Evolutionary conservation across 1,140 invertebrate genomes (phyloP).

Genomic region (Diorhabda elongata): DNA sequence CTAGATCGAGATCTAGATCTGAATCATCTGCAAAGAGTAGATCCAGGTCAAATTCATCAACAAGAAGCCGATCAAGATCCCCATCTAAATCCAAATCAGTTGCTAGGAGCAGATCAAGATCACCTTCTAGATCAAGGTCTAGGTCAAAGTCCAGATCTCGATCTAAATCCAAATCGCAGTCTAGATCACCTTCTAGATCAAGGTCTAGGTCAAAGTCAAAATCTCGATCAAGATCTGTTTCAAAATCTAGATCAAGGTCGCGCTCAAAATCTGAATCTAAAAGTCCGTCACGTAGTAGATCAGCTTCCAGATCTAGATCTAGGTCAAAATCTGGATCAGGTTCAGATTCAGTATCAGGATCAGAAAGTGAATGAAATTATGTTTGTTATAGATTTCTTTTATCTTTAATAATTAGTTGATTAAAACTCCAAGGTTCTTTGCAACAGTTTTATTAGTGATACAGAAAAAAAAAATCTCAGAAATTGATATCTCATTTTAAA

Average conservation of each 20-base stretch:
- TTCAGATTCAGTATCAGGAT: slow-evolving; percentile 1
- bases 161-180: not conserved
- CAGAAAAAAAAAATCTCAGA: no score
- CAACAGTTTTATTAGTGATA: no score
- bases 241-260: slow-evolving; percentile 36
- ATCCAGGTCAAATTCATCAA: slow-evolving; percentile 43
- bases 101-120: slow-evolving; percentile 36
- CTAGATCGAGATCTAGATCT: slow-evolving; percentile 34
- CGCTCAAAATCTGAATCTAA: slow-evolving; percentile 36
- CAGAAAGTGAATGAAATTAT: slow-evolving; percentile 11
- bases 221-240: slow-evolving; percentile 32
- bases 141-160: slow-evolving; percentile 38
- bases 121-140: slow-evolving; percentile 40
- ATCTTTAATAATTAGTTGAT: no score
- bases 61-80: slow-evolving; percentile 37
- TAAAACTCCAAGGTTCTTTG: no score
- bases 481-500: no score
- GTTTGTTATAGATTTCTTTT: no score
- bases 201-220: slow-evolving; percentile 22
- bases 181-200: not conserved
- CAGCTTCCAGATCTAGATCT: slow-evolving; percentile 30
- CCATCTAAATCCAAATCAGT: slow-evolving; percentile 42
- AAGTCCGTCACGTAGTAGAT: slow-evolving; percentile 39
- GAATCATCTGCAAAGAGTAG: slow-evolving; percentile 40
- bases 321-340: slow-evolving; percentile 29